Evolutionary conservation across 2,797 vertebrate species (phyloP).

Genomic region (Mareca strepera): DNA sequence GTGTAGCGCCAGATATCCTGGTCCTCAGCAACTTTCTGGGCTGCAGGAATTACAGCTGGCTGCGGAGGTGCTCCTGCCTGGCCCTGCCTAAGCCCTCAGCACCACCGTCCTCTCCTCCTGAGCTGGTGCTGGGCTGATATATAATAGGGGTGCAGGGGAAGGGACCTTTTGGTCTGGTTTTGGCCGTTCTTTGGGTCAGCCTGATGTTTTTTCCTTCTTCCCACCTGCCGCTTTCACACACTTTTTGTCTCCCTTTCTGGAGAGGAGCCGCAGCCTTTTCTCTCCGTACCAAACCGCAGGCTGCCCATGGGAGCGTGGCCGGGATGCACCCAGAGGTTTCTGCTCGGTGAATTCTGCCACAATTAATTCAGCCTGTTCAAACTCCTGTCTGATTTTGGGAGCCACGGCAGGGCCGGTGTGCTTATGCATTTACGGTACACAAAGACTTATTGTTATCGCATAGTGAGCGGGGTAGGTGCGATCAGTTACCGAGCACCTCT

Average conservation of each 20-base stretch:
- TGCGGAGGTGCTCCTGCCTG: not conserved
- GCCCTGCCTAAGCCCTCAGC: not conserved
- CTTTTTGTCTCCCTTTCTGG: not conserved
- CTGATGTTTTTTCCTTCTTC: not conserved
- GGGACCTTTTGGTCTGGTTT: not conserved
- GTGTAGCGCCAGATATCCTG: not conserved
- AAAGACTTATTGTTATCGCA: not conserved
- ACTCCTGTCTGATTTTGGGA: not conserved
- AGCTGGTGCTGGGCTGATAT: not conserved
- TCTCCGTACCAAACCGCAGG: not conserved
- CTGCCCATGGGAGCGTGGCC: not conserved
- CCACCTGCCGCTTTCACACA: not conserved
- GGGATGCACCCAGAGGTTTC: not conserved
- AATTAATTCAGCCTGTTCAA: not conserved
- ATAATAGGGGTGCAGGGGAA: not conserved
- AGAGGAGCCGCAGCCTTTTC: not conserved
- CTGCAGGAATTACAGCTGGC: not conserved
- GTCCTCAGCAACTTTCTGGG: constrained; percentile 49
- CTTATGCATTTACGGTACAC: not conserved
- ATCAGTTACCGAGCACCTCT: not conserved
- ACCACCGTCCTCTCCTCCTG: not conserved
- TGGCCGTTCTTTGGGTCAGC: not conserved
- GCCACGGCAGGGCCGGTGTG: fast-evolving
- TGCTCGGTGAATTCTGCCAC: not conserved
- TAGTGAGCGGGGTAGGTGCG: not conserved